Base-by-base conservation (phyloP, 2,113 vertebrate genomes). In the Cyphomyrus plagiostoma region DNA sequence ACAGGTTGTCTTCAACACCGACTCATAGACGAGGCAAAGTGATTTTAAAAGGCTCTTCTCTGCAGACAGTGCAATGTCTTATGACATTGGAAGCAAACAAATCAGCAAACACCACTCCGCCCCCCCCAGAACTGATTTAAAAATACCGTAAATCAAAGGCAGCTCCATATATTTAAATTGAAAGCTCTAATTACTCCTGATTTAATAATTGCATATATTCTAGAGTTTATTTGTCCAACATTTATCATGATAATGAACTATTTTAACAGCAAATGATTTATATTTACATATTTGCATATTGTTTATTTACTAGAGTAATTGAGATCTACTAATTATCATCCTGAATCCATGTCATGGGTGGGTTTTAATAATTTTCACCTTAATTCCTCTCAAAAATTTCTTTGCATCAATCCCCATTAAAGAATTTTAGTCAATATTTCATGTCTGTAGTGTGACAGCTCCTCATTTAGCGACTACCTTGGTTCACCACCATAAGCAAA, bases 1-100 rank as follows among this genome's bases (percentile, higher is more conserved):
- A 92, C 93, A 92, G 91, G 89, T 91, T 93, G 91, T 92, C 91
- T 90, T 87, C 88, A 52, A 90, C 11, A 17, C 23, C 58, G 56
- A 88, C 88, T 88, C 58, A 39, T 87, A 77, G 80, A 89, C 86
- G 52, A 89, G 86, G 89, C 89, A 91, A 92, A 92, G 91, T 92
- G 91, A 92, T 91, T 92, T 91, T 91, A 91, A 86, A 92, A 88
- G 88, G 80, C 62, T 89, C 80, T 89, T 50, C 46, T 56, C 23
- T 42, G 30, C 30, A 80, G 62, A 77, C 46, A 30, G 46, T 49
- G 15, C 89, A 87, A 88, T 74, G 89, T 84, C 30, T 89, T 19
- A 48, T 89, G 89, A 93, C 89, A 92, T 56, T 46, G 83, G 83
- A 91, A 91, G 58, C 88, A 88, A 90, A 87, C 89, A 89, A 90